Evolutionary conservation across 2,888 invertebrate genomes (phyloP), one percentile per base, ranked within the genome.

Genomic region (Chymomyza caudatula): DNA sequence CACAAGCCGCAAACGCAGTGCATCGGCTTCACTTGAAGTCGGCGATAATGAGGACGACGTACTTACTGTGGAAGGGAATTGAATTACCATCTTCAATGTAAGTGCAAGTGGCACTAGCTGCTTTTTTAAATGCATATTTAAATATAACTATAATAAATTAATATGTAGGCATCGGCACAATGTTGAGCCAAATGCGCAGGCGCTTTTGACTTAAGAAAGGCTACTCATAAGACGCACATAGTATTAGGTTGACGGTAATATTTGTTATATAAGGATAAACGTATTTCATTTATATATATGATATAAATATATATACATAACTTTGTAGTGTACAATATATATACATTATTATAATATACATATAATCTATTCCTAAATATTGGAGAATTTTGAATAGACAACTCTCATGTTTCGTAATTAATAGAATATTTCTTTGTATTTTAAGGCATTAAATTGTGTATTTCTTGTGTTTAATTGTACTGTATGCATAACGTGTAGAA

Each of bases 151-250:
- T 29, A 11, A 11, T 11, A 11, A 42, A 65, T 69, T 6, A 72
- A 67, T 47, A 55, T 17, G 54, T 6, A 51, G 13, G 20, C 62
- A 49, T 43, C 65, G 25, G 43, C 20, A 23, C 61, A 66, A 55
- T 61, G 67, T 47, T 69, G 42, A 76, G 63, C 65, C 72, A 67
- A 53, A 64, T 71, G 79, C 74, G 75, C 76, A 65, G 77, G 71
- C 76, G 85, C 74, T 73, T 72, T 63, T 59, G 67, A 64, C 59
- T 69, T 65, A 57, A 57, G 56, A 43, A 54, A 23, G 44, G 68
- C 67, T 61, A 65, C 60, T 61, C 19, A 47, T 11, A 60, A 22
- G 47, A 15, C 22, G 53, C 49, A 60, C 60, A 19, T 55, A 68
- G 58, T 60, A 67, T 65, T 69, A 70, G 8, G 3, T 47, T 47